Base-by-base conservation (phyloP, 2,113 vertebrate genomes). In the Piaya cayana region DNA sequence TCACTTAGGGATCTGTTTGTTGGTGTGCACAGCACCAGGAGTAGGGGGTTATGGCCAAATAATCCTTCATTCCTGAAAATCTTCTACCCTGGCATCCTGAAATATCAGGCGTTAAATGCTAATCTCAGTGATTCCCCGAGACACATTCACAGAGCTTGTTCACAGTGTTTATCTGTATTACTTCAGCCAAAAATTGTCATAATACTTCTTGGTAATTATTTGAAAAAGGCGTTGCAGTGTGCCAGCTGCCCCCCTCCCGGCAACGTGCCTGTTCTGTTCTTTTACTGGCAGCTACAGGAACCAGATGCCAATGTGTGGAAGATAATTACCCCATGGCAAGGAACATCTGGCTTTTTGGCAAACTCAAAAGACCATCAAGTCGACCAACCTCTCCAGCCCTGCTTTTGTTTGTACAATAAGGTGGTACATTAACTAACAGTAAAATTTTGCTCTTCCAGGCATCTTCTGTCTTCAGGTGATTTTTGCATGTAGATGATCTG, bases 1-100 rank as follows among this genome's bases (percentile, higher is more conserved):
- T 97, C 83, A 67, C 81, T 95, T 92, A 59, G 85, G 81, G 86
- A 81, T 74, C 96, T 62, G 80, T 39, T 79, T 17, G 3, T 77
- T 74, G 75, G 86, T 12, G 25, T 3, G 1, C 63, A 37, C 2
- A 62, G 60, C 56, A 69, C 32, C n/a, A 69, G 65, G n/a, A 88
- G 85, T 8, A 18, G 27, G 26, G 39, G 55, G 91, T 92, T 75
- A 55, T 47, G 91, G 93, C 92, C 92, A 96, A 92, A 95, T 81
- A 90, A 78, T 65, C 52, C 88, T 91, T 93, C 89, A 60, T 92
- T 96, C 95, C 56, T 95, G 64, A 96, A 39, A 96, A 96, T 12
- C 82, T 86, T 93, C 89, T 74, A n/a, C 69, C 68, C 82, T 78
- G 62, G 91, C 21, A 82, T 78, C 53, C 37, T 71, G 94, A 96